Conservation (phyloP, 2,113 vertebrate genomes). For the Leucopternis melanops region DNA sequence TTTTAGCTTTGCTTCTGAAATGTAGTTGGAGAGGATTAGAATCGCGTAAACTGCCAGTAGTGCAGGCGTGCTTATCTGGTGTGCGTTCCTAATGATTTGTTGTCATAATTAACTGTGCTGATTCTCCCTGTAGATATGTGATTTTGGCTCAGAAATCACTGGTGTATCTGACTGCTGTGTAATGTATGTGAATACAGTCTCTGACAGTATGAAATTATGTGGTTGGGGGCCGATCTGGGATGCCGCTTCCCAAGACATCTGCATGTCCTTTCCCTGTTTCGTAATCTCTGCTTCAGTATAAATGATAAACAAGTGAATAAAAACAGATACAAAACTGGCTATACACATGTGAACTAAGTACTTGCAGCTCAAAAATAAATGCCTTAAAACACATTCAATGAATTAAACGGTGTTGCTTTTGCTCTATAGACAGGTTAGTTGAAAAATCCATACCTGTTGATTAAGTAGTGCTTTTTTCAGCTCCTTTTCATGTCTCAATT, state of each 20-base stretch:
- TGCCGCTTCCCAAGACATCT: accelerated
- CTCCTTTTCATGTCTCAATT: not conserved
- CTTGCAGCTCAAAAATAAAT: not conserved
- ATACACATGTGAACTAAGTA: accelerated
- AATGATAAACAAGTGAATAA: not conserved
- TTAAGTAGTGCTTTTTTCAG: not conserved
- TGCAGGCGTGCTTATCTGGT: not conserved
- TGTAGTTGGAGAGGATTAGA: not conserved
- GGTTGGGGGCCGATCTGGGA: accelerated
- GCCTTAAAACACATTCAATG: not conserved
- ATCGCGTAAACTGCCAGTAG: not conserved
- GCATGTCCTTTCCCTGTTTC: not conserved
- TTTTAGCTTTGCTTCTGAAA: not conserved
- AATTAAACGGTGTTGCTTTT: not conserved
- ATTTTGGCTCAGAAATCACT: not conserved
- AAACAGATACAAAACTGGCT: not conserved
- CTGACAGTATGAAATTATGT: not conserved
- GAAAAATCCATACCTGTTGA: not conserved
- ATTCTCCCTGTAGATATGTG: not conserved
- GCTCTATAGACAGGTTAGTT: not conserved
- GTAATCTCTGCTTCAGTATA: not conserved
- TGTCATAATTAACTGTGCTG: not conserved
- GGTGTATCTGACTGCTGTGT: not conserved
- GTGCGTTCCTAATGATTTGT: not conserved
- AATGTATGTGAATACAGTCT: not conserved